A percentile compares a stretch with the other conserved stretches of the same genome.
Evolutionary conservation across 2,113 vertebrate genomes (phyloP).

Genomic region (Electrona antarctica): DNA sequence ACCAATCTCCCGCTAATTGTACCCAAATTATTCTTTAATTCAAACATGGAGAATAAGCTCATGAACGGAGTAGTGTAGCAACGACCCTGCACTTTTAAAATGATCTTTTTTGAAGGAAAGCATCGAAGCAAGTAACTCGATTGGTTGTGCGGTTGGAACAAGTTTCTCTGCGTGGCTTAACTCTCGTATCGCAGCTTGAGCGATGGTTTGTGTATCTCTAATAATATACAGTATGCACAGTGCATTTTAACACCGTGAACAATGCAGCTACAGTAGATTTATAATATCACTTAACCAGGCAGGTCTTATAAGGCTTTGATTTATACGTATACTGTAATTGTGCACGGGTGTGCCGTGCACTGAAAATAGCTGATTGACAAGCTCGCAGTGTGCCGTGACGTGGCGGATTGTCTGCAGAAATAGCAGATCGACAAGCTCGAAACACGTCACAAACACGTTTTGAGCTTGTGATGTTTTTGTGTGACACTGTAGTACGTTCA

Average conservation of each 20-base stretch:
- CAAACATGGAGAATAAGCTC: constrained; percentile 53
- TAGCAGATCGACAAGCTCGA: too few relatives aligned
- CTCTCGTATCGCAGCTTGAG: constrained; percentile 63
- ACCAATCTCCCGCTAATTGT: constrained; percentile 64
- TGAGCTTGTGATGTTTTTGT: neutral
- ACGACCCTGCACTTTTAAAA: constrained; percentile 52
- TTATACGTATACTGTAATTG: neutral
- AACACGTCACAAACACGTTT: too few relatives aligned
- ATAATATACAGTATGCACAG: constrained; percentile 17
- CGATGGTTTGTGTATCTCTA: constrained; percentile 48
- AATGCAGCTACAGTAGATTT: constrained; percentile 37
- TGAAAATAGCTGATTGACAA: neutral
- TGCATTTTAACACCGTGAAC: constrained; percentile 15
- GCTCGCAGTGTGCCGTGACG: neutral
- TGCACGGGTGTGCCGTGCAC: too few relatives aligned
- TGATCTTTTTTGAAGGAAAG: constrained; percentile 68
- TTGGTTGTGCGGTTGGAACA: constrained; percentile 45
- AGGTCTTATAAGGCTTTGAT: constrained; percentile 29
- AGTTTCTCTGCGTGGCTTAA: constrained; percentile 54
- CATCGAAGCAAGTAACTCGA: constrained; percentile 46
- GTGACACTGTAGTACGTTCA: neutral
- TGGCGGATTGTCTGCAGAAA: neutral
- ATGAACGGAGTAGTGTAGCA: constrained; percentile 51
- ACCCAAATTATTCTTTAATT: constrained; percentile 72
- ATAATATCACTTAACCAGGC: constrained; percentile 35